Base-by-base conservation (phyloP, 2,888 invertebrate species). In the Lamellibrachia satsuma region DNA sequence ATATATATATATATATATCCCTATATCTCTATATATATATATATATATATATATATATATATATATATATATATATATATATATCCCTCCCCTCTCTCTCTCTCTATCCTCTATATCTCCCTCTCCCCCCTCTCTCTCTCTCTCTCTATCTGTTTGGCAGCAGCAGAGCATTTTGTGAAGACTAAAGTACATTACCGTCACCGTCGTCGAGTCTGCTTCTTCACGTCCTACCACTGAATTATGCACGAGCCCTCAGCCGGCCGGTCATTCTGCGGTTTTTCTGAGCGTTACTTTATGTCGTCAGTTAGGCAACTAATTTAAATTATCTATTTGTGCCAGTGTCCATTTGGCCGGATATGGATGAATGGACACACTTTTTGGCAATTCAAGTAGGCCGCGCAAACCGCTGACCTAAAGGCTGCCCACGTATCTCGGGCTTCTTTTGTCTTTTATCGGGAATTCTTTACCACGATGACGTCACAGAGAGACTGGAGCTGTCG, bases 391-490 rank as follows among this genome's bases (percentile, higher is more conserved):
- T 22, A 75, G 6, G 15, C 75, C 75, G 75, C 22, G 75, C 75
- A 75, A 15, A 22, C 75, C 6, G 22, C 75, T 75, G 75, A 11
- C 15, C 75, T 75, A 75, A 15, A 75, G 22, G 1, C 15, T 6
- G 15, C 15, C 75, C 75, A 75, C 75, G 15, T 75, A 11, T 75
- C 75, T 75, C 15, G 4, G 75, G 22, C 75, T 75, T 11, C 75
- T 75, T 39, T 75, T 75, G 75, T 75, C 75, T 75, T 75, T 75
- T 75, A 75, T 75, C 75, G 75, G 75, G 75, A 75, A 75, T 75
- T 75, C 75, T 75, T 75, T 75, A 75, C 75, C 22, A 22, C 75
- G 3, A 22, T 75, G 75, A 75, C 75, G 75, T 75, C 75, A 75
- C 22, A 22, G 22, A 75, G 75, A 75, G 75, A 75, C 75, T 22